These are phyloP conservation scores for Trachythela sp. DNA, from an alignment of 64 coral and sea anemone genomes.

Conservation along the genomic window DNA sequence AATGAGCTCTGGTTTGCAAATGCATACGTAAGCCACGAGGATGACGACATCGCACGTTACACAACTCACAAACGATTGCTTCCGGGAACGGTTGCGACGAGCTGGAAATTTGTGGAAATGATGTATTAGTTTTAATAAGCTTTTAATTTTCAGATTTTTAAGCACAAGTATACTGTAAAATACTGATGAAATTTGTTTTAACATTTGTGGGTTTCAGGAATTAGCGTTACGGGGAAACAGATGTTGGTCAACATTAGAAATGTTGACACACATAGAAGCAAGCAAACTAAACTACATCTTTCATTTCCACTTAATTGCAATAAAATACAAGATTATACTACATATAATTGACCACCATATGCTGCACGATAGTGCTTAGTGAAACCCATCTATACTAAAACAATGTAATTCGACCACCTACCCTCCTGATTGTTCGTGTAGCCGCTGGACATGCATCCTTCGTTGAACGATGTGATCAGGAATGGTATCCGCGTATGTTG, in stretches of 20 bases:
- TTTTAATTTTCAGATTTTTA: too few species aligned
- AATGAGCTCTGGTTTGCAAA: slow-evolving; percentile 55
- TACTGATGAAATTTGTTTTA: too few species aligned
- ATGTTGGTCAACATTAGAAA: too few species aligned
- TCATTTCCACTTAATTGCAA: too few species aligned
- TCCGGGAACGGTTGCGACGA: slow-evolving; percentile 70
- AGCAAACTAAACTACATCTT: too few species aligned
- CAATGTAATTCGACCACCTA: not conserved
- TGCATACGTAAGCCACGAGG: slow-evolving; percentile 77
- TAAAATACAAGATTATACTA: too few species aligned
- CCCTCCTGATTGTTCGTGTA: slow-evolving; percentile 43
- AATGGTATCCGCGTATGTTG: slow-evolving; percentile 19
- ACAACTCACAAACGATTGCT: slow-evolving; percentile 71
- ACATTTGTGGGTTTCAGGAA: too few species aligned
- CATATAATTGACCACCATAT: not conserved
- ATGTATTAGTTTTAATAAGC: too few species aligned
- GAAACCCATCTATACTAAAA: not conserved
- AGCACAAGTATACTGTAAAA: too few species aligned
- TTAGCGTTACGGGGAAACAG: too few species aligned
- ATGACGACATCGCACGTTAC: slow-evolving; percentile 74
- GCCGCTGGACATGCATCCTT: slow-evolving; percentile 20
- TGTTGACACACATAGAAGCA: too few species aligned
- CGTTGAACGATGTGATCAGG: slow-evolving; percentile 20
- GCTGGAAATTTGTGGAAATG: slow-evolving; percentile 25
- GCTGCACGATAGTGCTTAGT: not conserved